These are phyloP conservation scores for Triplophysa siluroides DNA, from an alignment of 2,113 vertebrate species.

Conservation along the genomic window DNA sequence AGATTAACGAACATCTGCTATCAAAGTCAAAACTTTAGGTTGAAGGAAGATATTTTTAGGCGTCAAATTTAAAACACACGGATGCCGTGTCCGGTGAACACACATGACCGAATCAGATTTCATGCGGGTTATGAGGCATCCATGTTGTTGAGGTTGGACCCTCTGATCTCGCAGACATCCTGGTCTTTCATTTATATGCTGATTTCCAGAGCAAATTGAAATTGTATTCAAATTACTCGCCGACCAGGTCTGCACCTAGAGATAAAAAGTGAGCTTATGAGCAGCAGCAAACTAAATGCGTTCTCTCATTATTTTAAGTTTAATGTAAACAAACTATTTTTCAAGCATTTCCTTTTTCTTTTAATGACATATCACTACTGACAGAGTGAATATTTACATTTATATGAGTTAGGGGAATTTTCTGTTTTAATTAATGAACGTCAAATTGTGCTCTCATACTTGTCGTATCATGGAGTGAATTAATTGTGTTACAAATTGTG, in stretches of 20 bases:
- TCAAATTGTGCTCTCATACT: not conserved
- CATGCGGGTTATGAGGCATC: slow-evolving; percentile 7
- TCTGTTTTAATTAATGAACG: not conserved
- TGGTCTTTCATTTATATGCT: slow-evolving; percentile 47
- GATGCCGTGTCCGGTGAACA: not conserved
- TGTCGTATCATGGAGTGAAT: not conserved
- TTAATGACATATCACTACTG: not conserved
- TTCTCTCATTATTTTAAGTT: not conserved
- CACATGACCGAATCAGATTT: slow-evolving; percentile 36
- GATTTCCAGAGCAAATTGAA: slow-evolving; percentile 28
- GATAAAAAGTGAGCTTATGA: slow-evolving; percentile 36
- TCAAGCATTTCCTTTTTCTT: not conserved
- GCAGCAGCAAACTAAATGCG: not conserved
- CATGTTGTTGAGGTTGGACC: slow-evolving; percentile 22
- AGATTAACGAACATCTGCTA: slow-evolving; percentile 9
- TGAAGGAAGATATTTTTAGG: slow-evolving; percentile 2
- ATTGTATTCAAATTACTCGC: slow-evolving; percentile 38
- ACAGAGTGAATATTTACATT: slow-evolving; percentile 9
- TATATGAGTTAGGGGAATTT: not conserved
- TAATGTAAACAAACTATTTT: not conserved
- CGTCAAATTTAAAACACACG: not conserved
- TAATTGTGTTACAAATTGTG: not conserved
- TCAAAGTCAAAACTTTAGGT: slow-evolving; percentile 5
- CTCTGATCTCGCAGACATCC: not conserved
- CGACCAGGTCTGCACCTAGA: slow-evolving; percentile 22